Conservation (phyloP, 92 coral and sea anemone species). For the Siderastrea radians region DNA sequence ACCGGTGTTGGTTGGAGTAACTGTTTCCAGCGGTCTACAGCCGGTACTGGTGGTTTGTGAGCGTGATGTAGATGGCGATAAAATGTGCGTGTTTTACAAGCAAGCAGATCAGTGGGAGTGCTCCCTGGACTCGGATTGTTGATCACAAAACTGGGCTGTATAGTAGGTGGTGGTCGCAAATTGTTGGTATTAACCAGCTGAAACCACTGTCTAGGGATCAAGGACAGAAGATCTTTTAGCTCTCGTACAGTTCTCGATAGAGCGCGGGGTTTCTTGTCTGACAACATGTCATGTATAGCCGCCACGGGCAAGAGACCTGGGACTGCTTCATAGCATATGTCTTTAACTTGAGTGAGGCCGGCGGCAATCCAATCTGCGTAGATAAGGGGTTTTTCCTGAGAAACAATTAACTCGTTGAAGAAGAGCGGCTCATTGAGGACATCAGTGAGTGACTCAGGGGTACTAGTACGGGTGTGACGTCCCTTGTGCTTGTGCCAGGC, state of each 20-base stretch:
- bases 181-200: not conserved
- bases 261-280: not conserved
- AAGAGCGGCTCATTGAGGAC: slow-evolving; percentile 10
- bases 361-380: slow-evolving; percentile 7
- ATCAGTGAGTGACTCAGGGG: not conserved
- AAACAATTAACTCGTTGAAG: not conserved
- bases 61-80: not conserved
- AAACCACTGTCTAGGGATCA: not conserved
- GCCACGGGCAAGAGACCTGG: not conserved
- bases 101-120: too few species aligned
- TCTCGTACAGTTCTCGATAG: not conserved
- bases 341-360: not conserved
- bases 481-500: not conserved
- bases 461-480: not conserved
- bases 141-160: too few species aligned
- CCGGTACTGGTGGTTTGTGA: not conserved
- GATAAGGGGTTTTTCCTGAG: not conserved
- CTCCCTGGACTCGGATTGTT: too few species aligned
- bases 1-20: not conserved
- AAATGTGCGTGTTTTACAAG: not conserved
- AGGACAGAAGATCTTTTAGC: not conserved
- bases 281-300: slow-evolving; percentile 3
- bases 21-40: not conserved
- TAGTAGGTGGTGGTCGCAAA: too few species aligned
- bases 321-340: slow-evolving; percentile 1